Evolutionary conservation across 2,797 vertebrate genomes (phyloP).

Genomic region (Hephaestus fuliginosus): DNA sequence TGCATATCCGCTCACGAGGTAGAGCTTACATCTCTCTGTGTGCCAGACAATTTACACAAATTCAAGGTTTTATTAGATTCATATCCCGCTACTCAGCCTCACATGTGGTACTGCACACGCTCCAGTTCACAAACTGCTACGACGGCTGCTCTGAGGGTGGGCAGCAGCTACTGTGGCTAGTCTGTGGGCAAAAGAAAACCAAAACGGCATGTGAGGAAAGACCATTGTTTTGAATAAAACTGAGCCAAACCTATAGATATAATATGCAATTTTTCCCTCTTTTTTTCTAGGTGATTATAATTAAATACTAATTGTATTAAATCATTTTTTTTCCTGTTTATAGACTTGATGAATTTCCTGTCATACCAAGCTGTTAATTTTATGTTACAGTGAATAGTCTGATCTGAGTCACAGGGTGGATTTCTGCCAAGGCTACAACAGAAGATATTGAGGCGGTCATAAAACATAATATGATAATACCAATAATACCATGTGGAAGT

Average conservation of each 20-base stretch:
- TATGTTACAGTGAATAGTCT: neutral
- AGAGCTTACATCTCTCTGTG: constrained; percentile 38
- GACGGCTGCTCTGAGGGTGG: constrained; percentile 56
- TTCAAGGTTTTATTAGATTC: constrained; percentile 52
- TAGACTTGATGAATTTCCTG: constrained; percentile 1
- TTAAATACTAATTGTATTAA: neutral
- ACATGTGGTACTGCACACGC: constrained; percentile 57
- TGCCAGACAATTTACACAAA: constrained; percentile 54
- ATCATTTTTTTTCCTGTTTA: constrained; percentile 3
- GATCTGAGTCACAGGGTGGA: constrained; percentile 13
- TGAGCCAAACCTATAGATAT: neutral
- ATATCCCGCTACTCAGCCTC: constrained; percentile 41
- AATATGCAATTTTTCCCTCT: neutral
- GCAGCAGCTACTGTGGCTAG: constrained; percentile 44
- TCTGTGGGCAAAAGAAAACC: constrained; percentile 52
- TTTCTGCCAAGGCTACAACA: constrained; percentile 5
- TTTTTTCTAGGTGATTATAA: neutral
- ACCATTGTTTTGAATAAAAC: constrained; percentile 4
- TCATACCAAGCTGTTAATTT: neutral
- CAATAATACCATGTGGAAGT: constrained; percentile 10
- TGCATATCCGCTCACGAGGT: constrained; percentile 55
- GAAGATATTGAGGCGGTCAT: constrained; percentile 19
- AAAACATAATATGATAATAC: constrained; percentile 18
- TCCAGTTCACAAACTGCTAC: constrained; percentile 58
- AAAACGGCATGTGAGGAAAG: constrained; percentile 44